These are phyloP conservation scores for Cheirogaleus medius DNA, from an alignment of 2,113 vertebrate species.

Conservation along the genomic window DNA sequence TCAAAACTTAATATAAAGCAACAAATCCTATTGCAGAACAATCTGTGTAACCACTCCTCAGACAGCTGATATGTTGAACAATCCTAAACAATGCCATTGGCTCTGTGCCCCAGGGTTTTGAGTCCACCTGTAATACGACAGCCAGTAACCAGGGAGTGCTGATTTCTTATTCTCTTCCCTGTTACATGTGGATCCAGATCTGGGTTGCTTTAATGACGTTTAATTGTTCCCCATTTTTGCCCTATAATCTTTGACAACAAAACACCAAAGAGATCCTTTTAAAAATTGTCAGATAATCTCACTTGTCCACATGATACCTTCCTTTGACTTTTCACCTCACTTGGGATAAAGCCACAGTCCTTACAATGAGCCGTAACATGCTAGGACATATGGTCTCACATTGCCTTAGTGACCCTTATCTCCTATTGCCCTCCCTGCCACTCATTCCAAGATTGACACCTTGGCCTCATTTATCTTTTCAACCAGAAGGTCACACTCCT, in stretches of 20 bases:
- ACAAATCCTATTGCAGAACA: neutral
- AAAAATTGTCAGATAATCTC: neutral
- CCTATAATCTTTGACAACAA: neutral
- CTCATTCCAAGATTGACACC: neutral
- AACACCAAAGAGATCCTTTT: neutral
- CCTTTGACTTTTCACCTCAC: neutral
- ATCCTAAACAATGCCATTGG: neutral
- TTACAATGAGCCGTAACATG: neutral
- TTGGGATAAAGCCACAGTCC: neutral
- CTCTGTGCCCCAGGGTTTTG: neutral
- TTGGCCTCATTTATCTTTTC: neutral
- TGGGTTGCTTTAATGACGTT: neutral
- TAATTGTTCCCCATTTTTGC: neutral
- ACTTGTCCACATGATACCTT: neutral
- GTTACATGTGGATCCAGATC: neutral
- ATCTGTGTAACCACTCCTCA: neutral
- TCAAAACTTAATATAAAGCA: neutral
- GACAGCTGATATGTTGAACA: neutral
- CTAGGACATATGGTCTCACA: neutral
- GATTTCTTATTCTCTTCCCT: neutral
- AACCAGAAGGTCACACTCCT: neutral
- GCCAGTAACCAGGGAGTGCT: neutral
- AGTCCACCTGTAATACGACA: neutral
- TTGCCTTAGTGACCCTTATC: neutral
- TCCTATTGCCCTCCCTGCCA: neutral